Evolutionary conservation across 2,797 vertebrate species (phyloP).

Genomic region (Lagocephalus sceleratus): DNA sequence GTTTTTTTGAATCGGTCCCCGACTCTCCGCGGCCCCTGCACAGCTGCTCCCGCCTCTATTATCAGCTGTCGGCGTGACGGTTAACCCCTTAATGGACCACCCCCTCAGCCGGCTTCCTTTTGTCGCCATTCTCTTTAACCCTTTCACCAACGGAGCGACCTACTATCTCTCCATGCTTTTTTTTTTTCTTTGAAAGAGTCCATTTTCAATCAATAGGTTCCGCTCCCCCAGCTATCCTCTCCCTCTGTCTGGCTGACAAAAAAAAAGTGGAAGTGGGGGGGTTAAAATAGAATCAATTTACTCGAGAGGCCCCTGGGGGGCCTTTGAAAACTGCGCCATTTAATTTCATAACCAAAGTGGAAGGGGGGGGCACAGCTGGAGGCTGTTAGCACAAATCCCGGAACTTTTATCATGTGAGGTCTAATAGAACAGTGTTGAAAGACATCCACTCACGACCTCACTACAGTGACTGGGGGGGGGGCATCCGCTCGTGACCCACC

Average conservation of each 20-base stretch:
- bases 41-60: constrained; percentile 57
- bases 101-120: constrained; percentile 34
- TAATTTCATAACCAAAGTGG: constrained; percentile 59
- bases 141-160: constrained; percentile 35
- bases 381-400: constrained; percentile 49
- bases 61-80: constrained; percentile 43
- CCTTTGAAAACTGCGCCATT: constrained; percentile 63
- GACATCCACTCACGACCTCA: constrained; percentile 25
- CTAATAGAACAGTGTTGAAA: constrained; percentile 30
- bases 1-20: constrained; percentile 31
- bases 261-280: constrained; percentile 3
- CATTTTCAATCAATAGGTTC: constrained; percentile 41
- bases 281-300: constrained; percentile 71
- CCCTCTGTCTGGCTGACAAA: constrained; percentile 27
- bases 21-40: constrained; percentile 27
- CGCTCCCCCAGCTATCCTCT: constrained; percentile 30
- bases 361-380: constrained; percentile 31
- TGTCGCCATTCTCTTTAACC: constrained; percentile 59
- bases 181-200: constrained; percentile 46
- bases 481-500: constrained; percentile 18
- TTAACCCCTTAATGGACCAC: constrained; percentile 55
- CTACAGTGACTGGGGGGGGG: constrained; percentile 21
- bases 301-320: constrained; percentile 59
- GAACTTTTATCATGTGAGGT: constrained; percentile 56
- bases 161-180: constrained; percentile 20